A percentile compares a stretch with the other conserved stretches of the same genome.
Conservation (phyloP, 1,140 invertebrate genomes). For the Hylaeus volcanicus region DNA sequence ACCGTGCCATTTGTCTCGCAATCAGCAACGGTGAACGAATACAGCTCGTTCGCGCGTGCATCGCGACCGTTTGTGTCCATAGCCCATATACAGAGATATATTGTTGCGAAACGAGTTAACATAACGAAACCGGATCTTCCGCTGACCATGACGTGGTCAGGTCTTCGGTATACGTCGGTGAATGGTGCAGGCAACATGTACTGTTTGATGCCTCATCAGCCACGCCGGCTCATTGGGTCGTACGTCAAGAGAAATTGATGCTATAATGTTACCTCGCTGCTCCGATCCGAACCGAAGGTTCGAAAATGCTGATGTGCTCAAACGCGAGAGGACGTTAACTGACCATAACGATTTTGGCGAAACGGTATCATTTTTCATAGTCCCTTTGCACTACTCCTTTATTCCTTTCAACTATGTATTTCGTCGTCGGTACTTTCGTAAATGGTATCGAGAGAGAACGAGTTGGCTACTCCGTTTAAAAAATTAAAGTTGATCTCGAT, state of each 20-base stretch:
- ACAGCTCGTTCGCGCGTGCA: background rate
- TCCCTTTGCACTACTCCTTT: no score
- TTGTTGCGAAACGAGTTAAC: slow-evolving; percentile 9
- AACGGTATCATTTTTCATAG: no score
- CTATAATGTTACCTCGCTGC: background rate
- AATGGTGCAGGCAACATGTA: slow-evolving; percentile 1
- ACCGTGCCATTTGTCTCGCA: background rate
- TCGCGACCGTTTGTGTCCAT: background rate
- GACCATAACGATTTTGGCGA: no score
- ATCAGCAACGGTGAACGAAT: no score
- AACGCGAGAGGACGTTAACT: no score
- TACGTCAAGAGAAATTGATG: background rate
- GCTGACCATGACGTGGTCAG: background rate
- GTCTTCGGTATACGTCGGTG: background rate
- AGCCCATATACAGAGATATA: background rate
- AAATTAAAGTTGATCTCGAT: no score
- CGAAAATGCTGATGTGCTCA: no score
- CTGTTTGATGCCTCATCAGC: background rate
- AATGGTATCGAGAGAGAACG: no score
- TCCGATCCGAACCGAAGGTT: background rate
- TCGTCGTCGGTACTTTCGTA: no score
- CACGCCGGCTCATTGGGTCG: background rate
- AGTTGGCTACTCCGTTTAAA: no score
- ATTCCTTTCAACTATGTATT: no score
- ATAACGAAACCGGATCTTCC: slow-evolving; percentile 3